These are phyloP conservation scores for Brachyalestes nurse DNA, from an alignment of 2,797 vertebrate species.

Conservation along the genomic window DNA sequence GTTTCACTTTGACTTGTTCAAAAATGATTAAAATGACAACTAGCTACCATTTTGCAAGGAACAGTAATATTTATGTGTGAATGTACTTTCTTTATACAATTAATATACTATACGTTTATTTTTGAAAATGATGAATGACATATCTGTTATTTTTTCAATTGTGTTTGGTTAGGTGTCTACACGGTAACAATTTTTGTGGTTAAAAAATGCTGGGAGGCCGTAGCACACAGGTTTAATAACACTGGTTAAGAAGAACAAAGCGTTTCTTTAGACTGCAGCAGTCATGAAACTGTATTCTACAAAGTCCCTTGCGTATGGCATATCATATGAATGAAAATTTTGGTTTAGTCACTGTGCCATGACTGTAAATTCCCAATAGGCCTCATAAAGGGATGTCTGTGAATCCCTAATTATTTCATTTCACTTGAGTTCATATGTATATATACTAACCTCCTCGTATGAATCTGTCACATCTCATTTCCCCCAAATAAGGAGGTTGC, in stretches of 20 bases:
- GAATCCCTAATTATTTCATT: constrained; percentile 46
- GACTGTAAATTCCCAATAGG: not conserved
- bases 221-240: no score
- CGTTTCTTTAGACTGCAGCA: not conserved
- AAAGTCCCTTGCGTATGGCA: not conserved
- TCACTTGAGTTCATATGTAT: constrained; percentile 21
- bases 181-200: no score
- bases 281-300: not conserved
- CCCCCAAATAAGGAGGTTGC: constrained; percentile 32
- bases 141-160: no score
- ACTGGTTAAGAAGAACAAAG: not conserved
- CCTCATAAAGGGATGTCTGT: constrained; percentile 13
- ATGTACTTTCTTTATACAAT: no score
- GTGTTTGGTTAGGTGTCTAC: no score
- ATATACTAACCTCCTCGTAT: constrained; percentile 20
- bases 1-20: no score
- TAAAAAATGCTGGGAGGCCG: no score
- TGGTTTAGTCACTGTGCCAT: constrained; percentile 15
- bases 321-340: constrained; percentile 24
- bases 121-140: no score
- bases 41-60: no score
- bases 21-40: no score
- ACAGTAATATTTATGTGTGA: no score
- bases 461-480: constrained; percentile 44
- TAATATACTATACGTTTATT: no score